Percentiles rank a stretch among this genome's conserved stretches.
These are phyloP conservation scores for Tinea semifulvella DNA, from an alignment of 2,888 invertebrate species.

Conservation along the genomic window DNA sequence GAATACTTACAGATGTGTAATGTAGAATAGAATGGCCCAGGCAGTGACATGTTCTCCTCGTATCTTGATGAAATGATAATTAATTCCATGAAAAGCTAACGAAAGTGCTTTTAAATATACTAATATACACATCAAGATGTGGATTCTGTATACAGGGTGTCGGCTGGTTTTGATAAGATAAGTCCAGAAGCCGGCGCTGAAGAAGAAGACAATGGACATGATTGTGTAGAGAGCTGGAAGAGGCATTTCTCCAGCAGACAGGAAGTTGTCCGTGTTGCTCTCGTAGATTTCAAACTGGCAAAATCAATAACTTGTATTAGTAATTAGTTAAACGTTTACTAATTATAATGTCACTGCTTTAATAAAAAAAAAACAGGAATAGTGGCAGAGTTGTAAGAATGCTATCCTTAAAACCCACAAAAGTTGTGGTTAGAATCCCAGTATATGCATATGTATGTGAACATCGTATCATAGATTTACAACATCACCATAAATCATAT, in stretches of 20 bases:
- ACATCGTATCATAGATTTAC: too few relatives aligned
- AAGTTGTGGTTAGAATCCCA: too few relatives aligned
- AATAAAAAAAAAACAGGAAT: too few relatives aligned
- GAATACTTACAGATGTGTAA: slow-evolving; percentile 90
- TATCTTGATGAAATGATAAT: slow-evolving; percentile 92
- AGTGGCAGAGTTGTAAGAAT: too few relatives aligned
- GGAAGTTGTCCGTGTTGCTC: slow-evolving; percentile 83
- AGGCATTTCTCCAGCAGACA: slow-evolving; percentile 97
- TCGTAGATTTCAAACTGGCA: slow-evolving; percentile 91
- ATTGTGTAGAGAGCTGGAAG: slow-evolving; percentile 91
- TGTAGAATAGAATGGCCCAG: slow-evolving; percentile 97
- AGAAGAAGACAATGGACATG: slow-evolving; percentile 89
- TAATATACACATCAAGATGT: slow-evolving; percentile 94
- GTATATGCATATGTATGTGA: too few relatives aligned
- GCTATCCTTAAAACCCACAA: too few relatives aligned
- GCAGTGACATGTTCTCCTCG: slow-evolving; percentile 94
- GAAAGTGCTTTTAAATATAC: slow-evolving; percentile 93
- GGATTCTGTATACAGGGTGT: slow-evolving; percentile 91
- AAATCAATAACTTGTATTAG: too few relatives aligned
- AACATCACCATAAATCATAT: too few relatives aligned
- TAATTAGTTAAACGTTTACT: too few relatives aligned
- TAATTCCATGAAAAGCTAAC: slow-evolving; percentile 93
- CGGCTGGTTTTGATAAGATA: slow-evolving; percentile 84
- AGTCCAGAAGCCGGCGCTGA: slow-evolving; percentile 93
- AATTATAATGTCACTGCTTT: too few relatives aligned